phyloP scores from a whole-genome alignment of 1,140 invertebrate genomes.

The Acyrthosiphon pisum region DNA sequence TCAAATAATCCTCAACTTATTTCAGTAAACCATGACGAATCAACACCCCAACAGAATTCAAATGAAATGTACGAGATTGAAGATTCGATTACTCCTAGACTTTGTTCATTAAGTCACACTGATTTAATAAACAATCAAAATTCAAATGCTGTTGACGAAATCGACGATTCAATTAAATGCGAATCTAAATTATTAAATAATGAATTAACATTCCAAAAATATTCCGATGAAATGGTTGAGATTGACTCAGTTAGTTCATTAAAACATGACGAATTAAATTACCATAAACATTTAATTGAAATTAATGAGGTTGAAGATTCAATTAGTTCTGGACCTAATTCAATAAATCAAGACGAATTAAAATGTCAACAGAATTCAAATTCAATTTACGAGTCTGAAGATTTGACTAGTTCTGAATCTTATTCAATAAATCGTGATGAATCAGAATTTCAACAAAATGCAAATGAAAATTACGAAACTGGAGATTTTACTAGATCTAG shows the following conservation, averaged over 20 bases:
- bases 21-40: background rate
- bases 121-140: background rate
- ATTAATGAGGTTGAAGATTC: background rate
- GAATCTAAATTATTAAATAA: background rate
- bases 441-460: background rate
- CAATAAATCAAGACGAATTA: background rate
- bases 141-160: background rate
- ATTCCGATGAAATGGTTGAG: background rate
- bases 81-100: too few relatives aligned
- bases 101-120: background rate
- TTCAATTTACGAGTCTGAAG: background rate
- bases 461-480: background rate
- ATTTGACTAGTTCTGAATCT: background rate
- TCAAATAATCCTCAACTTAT: background rate
- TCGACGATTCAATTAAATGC: background rate
- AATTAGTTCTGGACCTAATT: background rate
- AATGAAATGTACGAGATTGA: background rate
- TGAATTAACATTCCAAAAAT: background rate
- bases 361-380: background rate
- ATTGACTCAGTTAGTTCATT: background rate
- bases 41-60: background rate
- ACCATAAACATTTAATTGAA: background rate
- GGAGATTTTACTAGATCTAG: background rate
- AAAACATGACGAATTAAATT: background rate
- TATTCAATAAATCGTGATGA: background rate